Evolutionary conservation across 2,888 invertebrate species (phyloP).

Genomic region (Hyppa rectilinea): DNA sequence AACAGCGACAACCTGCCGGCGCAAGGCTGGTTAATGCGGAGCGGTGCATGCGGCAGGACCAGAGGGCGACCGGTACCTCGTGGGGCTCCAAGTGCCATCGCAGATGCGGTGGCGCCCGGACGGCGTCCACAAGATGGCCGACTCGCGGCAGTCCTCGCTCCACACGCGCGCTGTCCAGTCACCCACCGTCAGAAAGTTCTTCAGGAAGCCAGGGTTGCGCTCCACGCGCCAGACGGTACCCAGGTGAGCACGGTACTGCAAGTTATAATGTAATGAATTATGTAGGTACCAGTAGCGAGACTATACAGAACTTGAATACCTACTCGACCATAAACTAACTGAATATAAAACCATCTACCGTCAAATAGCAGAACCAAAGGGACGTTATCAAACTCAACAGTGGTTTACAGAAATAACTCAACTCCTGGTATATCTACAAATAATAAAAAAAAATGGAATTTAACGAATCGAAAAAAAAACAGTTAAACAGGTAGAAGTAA

Average conservation of each 20-base stretch:
- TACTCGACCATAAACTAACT: too few relatives aligned
- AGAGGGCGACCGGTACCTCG: constrained; percentile 86
- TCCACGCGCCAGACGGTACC: constrained; percentile 96
- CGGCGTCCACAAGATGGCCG: constrained; percentile 96
- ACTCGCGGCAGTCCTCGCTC: constrained; percentile 98
- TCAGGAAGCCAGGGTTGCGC: constrained; percentile 97
- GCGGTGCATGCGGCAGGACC: background rate
- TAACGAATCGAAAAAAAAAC: too few relatives aligned
- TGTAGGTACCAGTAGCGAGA: background rate
- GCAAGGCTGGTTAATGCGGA: background rate
- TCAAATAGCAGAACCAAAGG: too few relatives aligned
- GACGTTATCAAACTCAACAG: too few relatives aligned
- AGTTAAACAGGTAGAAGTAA: too few relatives aligned
- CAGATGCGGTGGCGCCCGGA: constrained; percentile 92
- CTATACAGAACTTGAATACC: too few relatives aligned
- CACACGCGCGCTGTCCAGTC: constrained; percentile 98
- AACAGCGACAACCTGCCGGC: constrained; percentile 93
- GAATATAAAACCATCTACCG: too few relatives aligned
- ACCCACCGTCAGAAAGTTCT: constrained; percentile 98
- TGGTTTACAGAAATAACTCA: too few relatives aligned
- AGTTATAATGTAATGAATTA: background rate
- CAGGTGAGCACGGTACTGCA: constrained; percentile 92
- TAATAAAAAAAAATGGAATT: too few relatives aligned
- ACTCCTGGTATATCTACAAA: too few relatives aligned
- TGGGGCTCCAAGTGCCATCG: constrained; percentile 96